Evolutionary conservation across 2,797 vertebrate genomes (phyloP), one percentile per base, ranked within the genome.

Genomic region (Botia almorhae): DNA sequence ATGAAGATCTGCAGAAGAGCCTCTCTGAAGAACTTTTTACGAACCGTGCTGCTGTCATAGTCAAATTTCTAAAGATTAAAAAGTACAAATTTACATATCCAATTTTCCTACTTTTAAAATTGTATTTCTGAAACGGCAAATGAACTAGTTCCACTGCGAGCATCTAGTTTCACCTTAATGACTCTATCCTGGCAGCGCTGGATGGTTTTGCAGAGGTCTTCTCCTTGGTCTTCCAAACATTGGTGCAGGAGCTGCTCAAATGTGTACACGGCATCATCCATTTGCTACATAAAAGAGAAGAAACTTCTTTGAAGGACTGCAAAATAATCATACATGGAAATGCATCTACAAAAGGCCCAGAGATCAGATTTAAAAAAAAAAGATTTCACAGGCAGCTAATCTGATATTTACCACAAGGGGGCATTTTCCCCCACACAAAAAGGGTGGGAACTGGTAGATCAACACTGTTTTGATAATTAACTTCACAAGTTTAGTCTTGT

Each of bases 1-100:
- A 98, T 95, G 80, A 96, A 95, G 91, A 98, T 96, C 92, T 98
- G 97, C 60, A 98, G 92, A n/a, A 99, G 93, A 3, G 97, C 97
- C 87, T 99, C 97, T n/a, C 96, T 94, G 91, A 99, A 98, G 91
- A 99, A 98, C 65, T 94, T 95, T 91, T 99, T 99, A 65, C 97
- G 90, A 87, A 98, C 96, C 0, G 96, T 95, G 92, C 97, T 99
- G 93, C 97, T 99, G 92, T 99, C 97, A 0, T 98, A 98, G 91
- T 99, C 97, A 0, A 95, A 99, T 86, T 99, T 99, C 97, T 99
- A 86, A 0, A 65, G 5, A 33, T 21, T 4, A 19, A 56, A 33
- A 3, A n/a, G 36, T 0, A 17, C 13, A 63, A 7, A 14, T 69
- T 67, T n/a, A 12, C 36, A 4, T 46, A 23, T 23, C 43, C 14